phyloP scores from a whole-genome alignment of 2,888 invertebrate genomes.

The Luperina nickerlii region DNA sequence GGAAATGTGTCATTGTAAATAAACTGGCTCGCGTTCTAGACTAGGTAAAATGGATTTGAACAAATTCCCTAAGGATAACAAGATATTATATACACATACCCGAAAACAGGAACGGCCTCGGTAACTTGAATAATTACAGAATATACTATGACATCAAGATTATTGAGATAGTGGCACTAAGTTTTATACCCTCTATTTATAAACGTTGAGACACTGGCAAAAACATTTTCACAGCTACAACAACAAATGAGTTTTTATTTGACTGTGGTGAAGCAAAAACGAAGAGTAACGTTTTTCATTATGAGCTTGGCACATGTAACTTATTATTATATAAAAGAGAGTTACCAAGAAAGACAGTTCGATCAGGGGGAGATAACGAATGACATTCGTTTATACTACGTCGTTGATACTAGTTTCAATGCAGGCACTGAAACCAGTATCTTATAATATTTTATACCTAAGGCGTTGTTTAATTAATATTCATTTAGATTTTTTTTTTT shows the following conservation, averaged over 20 bases:
- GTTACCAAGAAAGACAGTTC: background rate
- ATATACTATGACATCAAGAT: constrained; percentile 31
- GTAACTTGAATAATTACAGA: constrained; percentile 48
- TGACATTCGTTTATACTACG: no score
- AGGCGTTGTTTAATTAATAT: background rate
- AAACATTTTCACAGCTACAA: background rate
- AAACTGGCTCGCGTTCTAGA: constrained; percentile 23
- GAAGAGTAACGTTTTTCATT: background rate
- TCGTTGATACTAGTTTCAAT: no score
- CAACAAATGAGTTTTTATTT: background rate
- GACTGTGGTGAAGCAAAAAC: constrained; percentile 9
- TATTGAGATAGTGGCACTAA: background rate
- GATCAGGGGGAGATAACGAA: background rate
- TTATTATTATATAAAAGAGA: constrained; percentile 6
- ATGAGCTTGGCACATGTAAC: constrained; percentile 26
- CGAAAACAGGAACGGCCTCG: constrained; percentile 29
- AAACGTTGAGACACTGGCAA: background rate
- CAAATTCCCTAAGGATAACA: constrained; percentile 15
- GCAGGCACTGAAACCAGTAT: background rate
- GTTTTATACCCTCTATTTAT: background rate
- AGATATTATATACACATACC: constrained; percentile 24
- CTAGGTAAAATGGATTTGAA: constrained; percentile 21
- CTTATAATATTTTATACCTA: background rate
- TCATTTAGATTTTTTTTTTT: no score
- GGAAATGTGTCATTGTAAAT: constrained; percentile 18